Base-by-base conservation (phyloP, 1,140 invertebrate genomes). In the Lasioglossum baleicum region DNA sequence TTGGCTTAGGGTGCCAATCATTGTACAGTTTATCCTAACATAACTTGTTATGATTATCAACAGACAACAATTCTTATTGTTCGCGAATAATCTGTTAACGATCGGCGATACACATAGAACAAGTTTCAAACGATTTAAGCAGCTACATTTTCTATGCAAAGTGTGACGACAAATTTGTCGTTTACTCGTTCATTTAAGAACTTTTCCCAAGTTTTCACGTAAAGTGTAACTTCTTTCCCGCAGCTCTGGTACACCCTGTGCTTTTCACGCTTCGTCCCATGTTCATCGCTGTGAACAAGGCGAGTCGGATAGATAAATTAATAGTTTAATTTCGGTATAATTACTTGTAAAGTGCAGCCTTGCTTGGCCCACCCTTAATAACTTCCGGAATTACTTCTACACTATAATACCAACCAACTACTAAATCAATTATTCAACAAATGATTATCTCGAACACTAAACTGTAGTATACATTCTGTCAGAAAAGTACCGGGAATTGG, bases 281-380 rank as follows among this genome's bases (percentile, higher is more conserved):
- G 83, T 73, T 84, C 77, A 82, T 79, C 56, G 31, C 35, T 61
- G 58, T 61, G 20, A 72, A 35, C 66, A 68, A 69, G 61, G 72
- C 81, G 58, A 73, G 61, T 72, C 77, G 78, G 77, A 80, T 80
- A 58, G 76, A 84, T 80, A 83, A 83, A 84, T 84, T 83, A 68
- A 53, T 76, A 78, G 77, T 75, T 84, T 84, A 83, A 84, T 83
- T 83, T 66, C 67, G 70, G 71, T 84, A 83, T 84, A 84, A 84
- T 83, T 84, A 48, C 44, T 48, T 11, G 44, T 48, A 84, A 84
- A 80, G 67, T 42, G 56, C 56, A 26, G 42, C 56, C 61, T 48
- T 58, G 5, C 51, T 53, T 53, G 51, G 15, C 51, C 51, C 15
- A 17, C 5, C 51, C 64, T 13, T 70, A 53, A 77, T 75, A 64